A percentile compares a stretch with the other conserved stretches of the same genome.
Conservation (phyloP, 2,113 vertebrate species). For the Athene cunicularia region DNA sequence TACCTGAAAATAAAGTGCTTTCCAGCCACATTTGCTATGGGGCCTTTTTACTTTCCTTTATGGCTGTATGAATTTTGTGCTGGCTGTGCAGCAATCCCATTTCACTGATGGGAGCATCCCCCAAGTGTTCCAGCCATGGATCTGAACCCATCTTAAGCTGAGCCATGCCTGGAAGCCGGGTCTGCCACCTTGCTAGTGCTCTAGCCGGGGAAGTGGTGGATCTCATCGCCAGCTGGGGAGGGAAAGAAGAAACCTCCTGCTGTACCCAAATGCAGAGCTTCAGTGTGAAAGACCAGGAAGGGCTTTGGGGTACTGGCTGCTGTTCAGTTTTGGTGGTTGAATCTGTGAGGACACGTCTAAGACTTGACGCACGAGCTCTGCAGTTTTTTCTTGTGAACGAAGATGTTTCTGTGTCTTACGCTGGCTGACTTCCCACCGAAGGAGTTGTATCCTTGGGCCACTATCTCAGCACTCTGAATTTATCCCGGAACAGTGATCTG, state of each 20-base stretch:
- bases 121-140: background rate
- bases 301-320: background rate
- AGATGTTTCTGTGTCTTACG: background rate
- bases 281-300: background rate
- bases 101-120: background rate
- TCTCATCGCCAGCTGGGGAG: background rate
- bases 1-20: background rate
- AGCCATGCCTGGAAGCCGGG: background rate
- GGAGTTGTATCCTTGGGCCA: background rate
- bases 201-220: background rate
- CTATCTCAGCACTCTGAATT: background rate
- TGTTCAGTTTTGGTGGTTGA: background rate
- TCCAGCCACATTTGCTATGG: background rate
- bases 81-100: background rate
- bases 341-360: background rate
- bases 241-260: background rate
- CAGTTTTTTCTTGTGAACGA: background rate
- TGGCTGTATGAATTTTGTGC: background rate
- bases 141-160: background rate
- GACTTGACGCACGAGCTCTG: rapidly evolving
- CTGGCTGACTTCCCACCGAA: background rate
- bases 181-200: background rate
- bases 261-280: background rate
- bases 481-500: background rate
- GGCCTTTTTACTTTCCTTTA: background rate